These are phyloP conservation scores for Brachionus sp. DNA, from an alignment of 1,140 invertebrate species.

Conservation along the genomic window DNA sequence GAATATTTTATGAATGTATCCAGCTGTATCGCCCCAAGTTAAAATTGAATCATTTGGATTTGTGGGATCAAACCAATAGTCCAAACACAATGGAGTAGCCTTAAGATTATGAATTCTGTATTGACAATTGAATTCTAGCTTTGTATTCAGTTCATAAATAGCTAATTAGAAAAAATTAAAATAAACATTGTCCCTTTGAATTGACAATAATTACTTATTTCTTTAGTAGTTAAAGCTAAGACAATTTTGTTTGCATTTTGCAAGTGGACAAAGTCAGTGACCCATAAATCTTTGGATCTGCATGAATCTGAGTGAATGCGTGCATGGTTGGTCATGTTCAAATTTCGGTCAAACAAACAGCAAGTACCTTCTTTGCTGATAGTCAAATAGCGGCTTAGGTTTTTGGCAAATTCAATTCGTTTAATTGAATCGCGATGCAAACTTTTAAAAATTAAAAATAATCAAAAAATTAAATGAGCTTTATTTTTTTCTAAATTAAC, in stretches of 20 bases:
- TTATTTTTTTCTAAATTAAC: slow-evolving; percentile 50
- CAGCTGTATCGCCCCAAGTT: slow-evolving; percentile 58
- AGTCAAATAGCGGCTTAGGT: slow-evolving; percentile 54
- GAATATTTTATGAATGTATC: slow-evolving; percentile 55
- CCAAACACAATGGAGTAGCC: slow-evolving; percentile 56
- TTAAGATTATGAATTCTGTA: slow-evolving; percentile 55
- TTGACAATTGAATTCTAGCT: slow-evolving; percentile 58
- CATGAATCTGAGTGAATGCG: slow-evolving; percentile 57
- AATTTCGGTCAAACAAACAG: slow-evolving; percentile 54
- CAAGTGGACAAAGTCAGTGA: slow-evolving; percentile 58
- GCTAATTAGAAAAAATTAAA: slow-evolving; percentile 51
- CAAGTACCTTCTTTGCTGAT: slow-evolving; percentile 59
- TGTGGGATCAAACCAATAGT: slow-evolving; percentile 59
- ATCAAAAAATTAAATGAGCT: too few species aligned
- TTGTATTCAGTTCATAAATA: slow-evolving; percentile 58
- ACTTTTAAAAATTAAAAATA: too few species aligned
- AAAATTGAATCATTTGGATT: slow-evolving; percentile 58
- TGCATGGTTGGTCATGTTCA: slow-evolving; percentile 52
- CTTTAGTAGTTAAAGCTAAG: slow-evolving; percentile 59
- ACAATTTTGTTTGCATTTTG: slow-evolving; percentile 60
- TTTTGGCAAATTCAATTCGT: slow-evolving; percentile 53
- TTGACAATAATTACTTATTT: slow-evolving; percentile 59
- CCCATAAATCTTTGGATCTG: slow-evolving; percentile 57
- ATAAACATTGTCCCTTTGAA: background rate
- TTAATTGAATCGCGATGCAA: slow-evolving; percentile 57